phyloP scores from a whole-genome alignment of 2,797 vertebrate genomes.

The Acomys russatus region DNA sequence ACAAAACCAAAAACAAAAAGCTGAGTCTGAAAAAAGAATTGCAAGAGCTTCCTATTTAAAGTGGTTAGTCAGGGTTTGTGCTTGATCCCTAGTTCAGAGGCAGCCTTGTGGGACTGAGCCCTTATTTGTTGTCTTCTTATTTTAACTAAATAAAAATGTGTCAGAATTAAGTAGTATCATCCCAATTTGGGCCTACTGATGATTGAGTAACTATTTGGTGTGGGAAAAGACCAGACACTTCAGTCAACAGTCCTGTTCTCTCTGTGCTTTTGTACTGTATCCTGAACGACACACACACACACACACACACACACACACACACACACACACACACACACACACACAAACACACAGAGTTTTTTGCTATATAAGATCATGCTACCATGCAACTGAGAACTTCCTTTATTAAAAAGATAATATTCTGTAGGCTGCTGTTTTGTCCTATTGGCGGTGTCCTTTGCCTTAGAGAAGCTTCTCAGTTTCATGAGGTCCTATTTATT shows the following conservation, averaged over 20 bases:
- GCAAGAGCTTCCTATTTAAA: neutral
- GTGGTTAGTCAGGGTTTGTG: neutral
- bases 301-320: no score
- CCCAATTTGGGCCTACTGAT: neutral
- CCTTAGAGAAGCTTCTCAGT: no score
- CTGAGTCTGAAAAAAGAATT: neutral
- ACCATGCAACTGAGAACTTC: neutral
- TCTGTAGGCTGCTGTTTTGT: no score
- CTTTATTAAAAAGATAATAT: neutral
- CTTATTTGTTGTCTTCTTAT: neutral
- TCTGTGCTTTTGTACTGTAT: neutral
- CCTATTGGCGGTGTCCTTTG: no score
- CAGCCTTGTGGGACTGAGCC: neutral
- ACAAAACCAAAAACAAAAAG: neutral
- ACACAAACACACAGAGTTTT: no score
- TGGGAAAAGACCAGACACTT: neutral
- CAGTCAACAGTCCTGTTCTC: neutral
- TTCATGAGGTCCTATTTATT: no score
- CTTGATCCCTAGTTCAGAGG: no score
- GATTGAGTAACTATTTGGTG: neutral
- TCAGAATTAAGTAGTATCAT: neutral
- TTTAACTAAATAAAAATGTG: neutral
- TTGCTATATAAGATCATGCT: neutral
- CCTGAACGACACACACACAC: no score
- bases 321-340: no score